A percentile compares a stretch with the other conserved stretches of the same genome.
phyloP scores from a whole-genome alignment of 2,113 vertebrate species.

The Danionella cerebrum region DNA sequence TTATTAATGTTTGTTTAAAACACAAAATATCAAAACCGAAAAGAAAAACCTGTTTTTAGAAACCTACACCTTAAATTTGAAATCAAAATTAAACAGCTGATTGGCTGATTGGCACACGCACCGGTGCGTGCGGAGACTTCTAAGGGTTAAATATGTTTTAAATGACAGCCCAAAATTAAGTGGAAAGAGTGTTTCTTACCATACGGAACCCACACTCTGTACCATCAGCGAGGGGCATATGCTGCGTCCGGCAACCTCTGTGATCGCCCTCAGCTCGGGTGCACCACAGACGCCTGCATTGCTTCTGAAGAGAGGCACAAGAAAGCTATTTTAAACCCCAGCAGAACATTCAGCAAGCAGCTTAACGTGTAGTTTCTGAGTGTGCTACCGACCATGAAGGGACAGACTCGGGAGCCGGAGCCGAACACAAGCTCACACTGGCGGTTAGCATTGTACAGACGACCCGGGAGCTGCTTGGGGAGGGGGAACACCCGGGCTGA shows the following conservation, averaged over 20 bases:
- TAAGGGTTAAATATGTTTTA: too few relatives aligned
- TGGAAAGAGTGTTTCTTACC: too few relatives aligned
- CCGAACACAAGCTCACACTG: conserved; percentile 96
- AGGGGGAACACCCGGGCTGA: conserved; percentile 73
- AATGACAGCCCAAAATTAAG: too few relatives aligned
- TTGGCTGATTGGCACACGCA: too few relatives aligned
- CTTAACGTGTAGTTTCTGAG: neutral
- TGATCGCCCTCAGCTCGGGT: conserved; percentile 84
- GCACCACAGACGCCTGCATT: conserved; percentile 92
- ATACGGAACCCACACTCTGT: conserved; percentile 85
- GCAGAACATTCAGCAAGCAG: too few relatives aligned
- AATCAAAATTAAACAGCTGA: too few relatives aligned
- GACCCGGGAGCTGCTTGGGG: conserved; percentile 79
- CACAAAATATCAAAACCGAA: too few relatives aligned
- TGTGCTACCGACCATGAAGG: conserved; percentile 76
- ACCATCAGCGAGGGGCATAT: conserved; percentile 94
- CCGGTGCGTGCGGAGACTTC: too few relatives aligned
- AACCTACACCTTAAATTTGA: too few relatives aligned
- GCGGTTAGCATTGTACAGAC: conserved; percentile 83
- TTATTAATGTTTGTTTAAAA: too few relatives aligned
- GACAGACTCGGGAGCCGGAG: conserved; percentile 87
- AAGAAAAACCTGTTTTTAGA: too few relatives aligned
- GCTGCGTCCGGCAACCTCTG: conserved; percentile 90
- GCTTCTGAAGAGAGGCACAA: conserved; percentile 72
- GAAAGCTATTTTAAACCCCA: too few relatives aligned